Evolutionary conservation across 2,797 vertebrate species (phyloP), one percentile per base, ranked within the genome.

Genomic region (Sebastes matsubarae): DNA sequence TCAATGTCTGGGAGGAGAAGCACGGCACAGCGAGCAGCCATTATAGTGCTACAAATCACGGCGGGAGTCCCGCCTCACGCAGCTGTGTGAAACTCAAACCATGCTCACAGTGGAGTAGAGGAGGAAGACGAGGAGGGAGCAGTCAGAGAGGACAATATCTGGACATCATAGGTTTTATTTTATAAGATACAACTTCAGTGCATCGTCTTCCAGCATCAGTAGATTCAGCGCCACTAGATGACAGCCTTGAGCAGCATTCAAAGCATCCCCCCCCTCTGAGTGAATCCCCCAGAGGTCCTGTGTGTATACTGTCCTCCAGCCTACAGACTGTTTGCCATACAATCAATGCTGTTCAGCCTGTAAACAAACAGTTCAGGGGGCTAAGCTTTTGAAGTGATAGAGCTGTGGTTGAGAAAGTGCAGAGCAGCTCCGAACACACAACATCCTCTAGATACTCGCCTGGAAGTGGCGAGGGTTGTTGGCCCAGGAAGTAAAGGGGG

Each of bases 391-490:
- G 91, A 93, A 93, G 89, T 86, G 92, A 93, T 90, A 86, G 85
- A 91, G 90, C 87, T 84, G 81, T 34, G 88, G 80, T 78, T 95
- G 95, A 96, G 88, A 93, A 93, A 94, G 84, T 81, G 88, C 95
- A 95, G 94, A 94, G 61, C 89, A 79, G 80, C 88, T 89, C 83
- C 63, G 65, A 88, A 18, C 84, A 75, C 87, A 93, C 83, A 92
- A 93, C 95, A 94, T 94, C 90, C 92, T 94, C 90, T 91, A 92
- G 91, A 93, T 87, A 86, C 85, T 90, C 54, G 86, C 76, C 90
- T 93, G 90, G 90, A 94, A 94, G 92, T 93, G 91, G 90, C 78
- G 73, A 87, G 74, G 92, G 90, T 90, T 91, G 89, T 91, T 90
- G 88, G 84, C 92, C 92, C 89, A 68, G 92, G 91, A 93, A 94